Percentiles rank a stretch among this genome's conserved stretches.
Evolutionary conservation across 2,888 invertebrate genomes (phyloP).

Genomic region (Agriopis leucophaearia): DNA sequence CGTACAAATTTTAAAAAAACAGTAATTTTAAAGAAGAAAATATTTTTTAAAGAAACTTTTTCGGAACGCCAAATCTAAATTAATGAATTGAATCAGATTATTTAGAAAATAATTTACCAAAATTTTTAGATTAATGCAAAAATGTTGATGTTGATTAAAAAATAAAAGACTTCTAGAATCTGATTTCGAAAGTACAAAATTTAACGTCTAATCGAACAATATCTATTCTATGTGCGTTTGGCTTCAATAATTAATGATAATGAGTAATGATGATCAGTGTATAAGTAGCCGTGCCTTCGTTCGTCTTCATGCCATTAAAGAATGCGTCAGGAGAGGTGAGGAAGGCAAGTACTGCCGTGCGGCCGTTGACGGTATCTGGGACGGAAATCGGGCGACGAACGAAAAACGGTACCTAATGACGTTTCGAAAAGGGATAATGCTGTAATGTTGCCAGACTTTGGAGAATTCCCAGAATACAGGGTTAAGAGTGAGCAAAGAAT

Average conservation of each 20-base stretch:
- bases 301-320: slow-evolving; percentile 76
- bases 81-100: slow-evolving; percentile 79
- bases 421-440: slow-evolving; percentile 60
- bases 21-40: slow-evolving; percentile 81
- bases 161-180: slow-evolving; percentile 85
- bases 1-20: slow-evolving; percentile 84
- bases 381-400: slow-evolving; percentile 51
- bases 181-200: slow-evolving; percentile 86
- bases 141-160: slow-evolving; percentile 81
- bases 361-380: slow-evolving; percentile 48
- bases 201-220: slow-evolving; percentile 80
- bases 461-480: slow-evolving; percentile 73
- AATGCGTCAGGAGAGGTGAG: slow-evolving; percentile 46
- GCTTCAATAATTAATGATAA: slow-evolving; percentile 70
- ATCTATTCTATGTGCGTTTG: slow-evolving; percentile 82
- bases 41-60: slow-evolving; percentile 86
- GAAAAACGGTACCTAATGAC: slow-evolving; percentile 53
- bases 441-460: slow-evolving; percentile 52
- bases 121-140: slow-evolving; percentile 63
- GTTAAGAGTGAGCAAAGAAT: slow-evolving; percentile 66
- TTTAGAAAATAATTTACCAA: slow-evolving; percentile 81
- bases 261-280: slow-evolving; percentile 69
- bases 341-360: slow-evolving; percentile 21
- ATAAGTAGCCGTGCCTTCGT: slow-evolving; percentile 85
- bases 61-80: slow-evolving; percentile 86